Evolutionary conservation across 2,888 invertebrate genomes (phyloP), one percentile per base, ranked within the genome.

Genomic region (Pteria penguin): DNA sequence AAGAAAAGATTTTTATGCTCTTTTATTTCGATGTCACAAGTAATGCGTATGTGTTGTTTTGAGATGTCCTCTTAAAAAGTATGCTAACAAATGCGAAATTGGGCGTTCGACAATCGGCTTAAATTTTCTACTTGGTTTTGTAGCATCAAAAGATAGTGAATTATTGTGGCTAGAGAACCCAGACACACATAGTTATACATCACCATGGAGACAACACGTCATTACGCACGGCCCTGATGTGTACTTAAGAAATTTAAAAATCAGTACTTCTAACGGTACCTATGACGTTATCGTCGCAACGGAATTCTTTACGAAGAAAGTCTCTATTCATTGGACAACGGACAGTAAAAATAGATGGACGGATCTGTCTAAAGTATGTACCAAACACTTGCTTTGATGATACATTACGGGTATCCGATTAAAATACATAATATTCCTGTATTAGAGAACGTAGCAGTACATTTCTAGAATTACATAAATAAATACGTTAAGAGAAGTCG

Each of bases 151-250:
- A 55, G 78, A 74, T 8, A 73, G 81, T 4, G 79, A 87, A 65
- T 58, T 87, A 14, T 67, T 88, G 8, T 88, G 88, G 88, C 78
- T 86, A 22, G 82, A 84, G 54, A 84, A 87, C 33, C 86, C 87
- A 0, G 78, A 54, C 4, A 58, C 45, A 4, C 75, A 78, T 55
- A 72, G 70, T 8, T 65, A 84, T 11, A 58, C 68, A 11, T 62
- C 67, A 0, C 69, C 81, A n/a, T 88, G 88, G 88, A 75, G 63
- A 32, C 72, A 80, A 22, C 82, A 85, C 67, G 75, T 86, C 45
- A 73, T 88, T 27, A 80, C 69, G 11, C 61, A 79, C 22, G 84
- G 85, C 24, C 85, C 85, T 5, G 87, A 87, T 67, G 81, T 82
- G 0, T 85, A 81, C 72, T 80, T 85, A 54, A 65, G 74, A 27